phyloP scores from a whole-genome alignment of 2,797 vertebrate genomes.

The Scolopax rusticola region DNA sequence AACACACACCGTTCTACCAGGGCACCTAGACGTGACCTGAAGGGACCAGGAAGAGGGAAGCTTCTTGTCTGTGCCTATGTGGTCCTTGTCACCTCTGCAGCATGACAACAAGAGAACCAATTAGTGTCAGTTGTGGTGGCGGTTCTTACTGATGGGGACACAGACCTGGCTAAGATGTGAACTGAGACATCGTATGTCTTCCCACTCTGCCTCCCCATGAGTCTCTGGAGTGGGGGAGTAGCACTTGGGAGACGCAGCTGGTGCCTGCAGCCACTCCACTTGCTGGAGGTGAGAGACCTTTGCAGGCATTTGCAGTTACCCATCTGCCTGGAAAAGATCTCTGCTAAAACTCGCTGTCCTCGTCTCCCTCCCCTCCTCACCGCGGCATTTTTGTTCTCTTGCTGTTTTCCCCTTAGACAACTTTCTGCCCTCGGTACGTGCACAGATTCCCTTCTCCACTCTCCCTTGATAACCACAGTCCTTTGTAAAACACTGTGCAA shows the following conservation, averaged over 20 bases:
- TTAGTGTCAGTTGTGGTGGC: constrained; percentile 50
- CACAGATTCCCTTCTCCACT: not conserved
- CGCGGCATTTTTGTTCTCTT: not conserved
- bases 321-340: not conserved
- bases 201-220: not conserved
- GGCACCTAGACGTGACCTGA: constrained; percentile 33
- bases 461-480: not conserved
- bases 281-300: not conserved
- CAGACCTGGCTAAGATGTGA: constrained; percentile 14
- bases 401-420: not conserved
- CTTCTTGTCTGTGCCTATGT: constrained; percentile 23
- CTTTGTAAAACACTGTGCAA: not conserved
- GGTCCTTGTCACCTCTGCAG: constrained; percentile 42
- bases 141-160: constrained; percentile 29
- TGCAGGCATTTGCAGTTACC: not conserved
- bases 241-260: not conserved
- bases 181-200: not conserved
- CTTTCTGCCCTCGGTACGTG: not conserved
- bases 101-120: constrained; percentile 16
- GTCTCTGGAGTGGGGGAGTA: not conserved
- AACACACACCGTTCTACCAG: not conserved
- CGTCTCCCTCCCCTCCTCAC: not conserved
- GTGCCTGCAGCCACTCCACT: rapidly evolving
- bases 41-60: not conserved
- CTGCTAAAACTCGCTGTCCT: not conserved